Conservation (phyloP, 1,140 invertebrate species). For the Ostrea denselamellosa region DNA sequence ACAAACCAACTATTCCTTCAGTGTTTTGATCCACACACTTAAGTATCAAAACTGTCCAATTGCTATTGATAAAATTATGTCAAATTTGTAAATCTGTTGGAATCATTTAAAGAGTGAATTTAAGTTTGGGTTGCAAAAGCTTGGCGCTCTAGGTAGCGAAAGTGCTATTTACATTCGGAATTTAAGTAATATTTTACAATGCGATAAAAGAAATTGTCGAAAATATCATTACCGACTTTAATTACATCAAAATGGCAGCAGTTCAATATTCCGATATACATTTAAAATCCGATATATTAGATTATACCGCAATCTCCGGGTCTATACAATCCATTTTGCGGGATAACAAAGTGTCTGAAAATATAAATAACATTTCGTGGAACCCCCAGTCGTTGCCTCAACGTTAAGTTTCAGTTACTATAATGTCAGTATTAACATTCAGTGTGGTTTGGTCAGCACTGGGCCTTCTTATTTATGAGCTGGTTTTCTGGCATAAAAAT, state of each 20-base stretch:
- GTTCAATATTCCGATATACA: slow-evolving; percentile 26
- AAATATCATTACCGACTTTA: neutral
- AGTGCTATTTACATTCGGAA: neutral
- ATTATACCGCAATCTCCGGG: slow-evolving; percentile 38
- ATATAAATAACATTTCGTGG: slow-evolving; percentile 30
- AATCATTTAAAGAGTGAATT: slow-evolving; percentile 48
- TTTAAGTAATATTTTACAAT: neutral
- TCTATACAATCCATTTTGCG: slow-evolving; percentile 46
- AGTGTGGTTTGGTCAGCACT: neutral
- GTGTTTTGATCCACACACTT: slow-evolving; percentile 46
- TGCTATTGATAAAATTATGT: slow-evolving; percentile 7
- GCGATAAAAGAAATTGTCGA: neutral
- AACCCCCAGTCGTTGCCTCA: slow-evolving; percentile 31
- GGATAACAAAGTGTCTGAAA: slow-evolving; percentile 47
- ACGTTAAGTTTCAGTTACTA: slow-evolving; percentile 27
- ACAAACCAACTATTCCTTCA: slow-evolving; percentile 28
- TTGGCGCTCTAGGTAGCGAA: neutral
- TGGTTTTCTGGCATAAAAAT: neutral
- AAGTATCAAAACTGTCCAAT: slow-evolving; percentile 48
- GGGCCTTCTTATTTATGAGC: no score
- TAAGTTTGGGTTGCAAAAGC: neutral
- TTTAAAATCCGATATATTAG: slow-evolving; percentile 32
- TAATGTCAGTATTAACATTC: slow-evolving; percentile 42
- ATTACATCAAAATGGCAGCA: neutral
- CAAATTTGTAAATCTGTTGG: slow-evolving; percentile 42